Conservation (phyloP, 1,140 invertebrate genomes). For the Drosophila baimaii region DNA sequence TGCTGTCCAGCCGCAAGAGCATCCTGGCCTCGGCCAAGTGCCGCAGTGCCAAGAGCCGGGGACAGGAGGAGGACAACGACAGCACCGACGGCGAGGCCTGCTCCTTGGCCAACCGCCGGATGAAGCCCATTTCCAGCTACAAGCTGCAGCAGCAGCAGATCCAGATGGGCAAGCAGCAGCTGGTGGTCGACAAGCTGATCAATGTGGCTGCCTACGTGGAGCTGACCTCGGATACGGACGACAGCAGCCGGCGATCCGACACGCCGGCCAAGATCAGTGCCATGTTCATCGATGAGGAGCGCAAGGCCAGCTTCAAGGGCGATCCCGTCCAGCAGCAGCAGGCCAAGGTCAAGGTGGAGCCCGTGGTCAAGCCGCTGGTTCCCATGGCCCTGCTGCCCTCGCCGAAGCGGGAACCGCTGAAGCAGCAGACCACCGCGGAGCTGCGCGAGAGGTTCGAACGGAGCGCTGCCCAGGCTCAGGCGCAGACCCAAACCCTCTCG, state of each 20-base stretch:
- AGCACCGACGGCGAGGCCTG: conserved; percentile 83
- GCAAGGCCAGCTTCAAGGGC: conserved; percentile 83
- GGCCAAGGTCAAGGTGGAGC: conserved; percentile 45
- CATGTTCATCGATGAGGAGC: conserved; percentile 84
- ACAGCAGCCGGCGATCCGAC: conserved; percentile 79
- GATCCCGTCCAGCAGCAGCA: conserved; percentile 60
- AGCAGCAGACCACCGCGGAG: conserved; percentile 72
- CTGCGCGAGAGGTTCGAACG: conserved; percentile 82
- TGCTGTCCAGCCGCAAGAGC: conserved; percentile 91
- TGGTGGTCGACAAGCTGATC: conserved; percentile 82
- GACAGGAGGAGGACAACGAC: conserved; percentile 76
- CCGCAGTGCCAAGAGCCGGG: conserved; percentile 87
- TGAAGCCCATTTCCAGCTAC: conserved; percentile 77
- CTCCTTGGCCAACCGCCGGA: conserved; percentile 62
- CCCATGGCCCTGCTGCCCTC: conserved; percentile 20
- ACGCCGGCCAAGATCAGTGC: conserved; percentile 83
- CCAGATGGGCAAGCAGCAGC: conserved; percentile 56
- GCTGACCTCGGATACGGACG: conserved; percentile 82
- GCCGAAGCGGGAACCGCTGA: conserved; percentile 27
- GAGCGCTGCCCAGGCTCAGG: conserved; percentile 42
- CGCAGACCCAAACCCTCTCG: conserved; percentile 35
- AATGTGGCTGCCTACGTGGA: conserved; percentile 84
- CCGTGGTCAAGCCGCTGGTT: conserved; percentile 48
- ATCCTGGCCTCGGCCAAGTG: conserved; percentile 94
- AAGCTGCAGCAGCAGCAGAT: conserved; percentile 61